These are phyloP conservation scores for Rhopilema esculentum DNA, from an alignment of 30 jellyfish, hydroid and myxozoan species.

Conservation along the genomic window DNA sequence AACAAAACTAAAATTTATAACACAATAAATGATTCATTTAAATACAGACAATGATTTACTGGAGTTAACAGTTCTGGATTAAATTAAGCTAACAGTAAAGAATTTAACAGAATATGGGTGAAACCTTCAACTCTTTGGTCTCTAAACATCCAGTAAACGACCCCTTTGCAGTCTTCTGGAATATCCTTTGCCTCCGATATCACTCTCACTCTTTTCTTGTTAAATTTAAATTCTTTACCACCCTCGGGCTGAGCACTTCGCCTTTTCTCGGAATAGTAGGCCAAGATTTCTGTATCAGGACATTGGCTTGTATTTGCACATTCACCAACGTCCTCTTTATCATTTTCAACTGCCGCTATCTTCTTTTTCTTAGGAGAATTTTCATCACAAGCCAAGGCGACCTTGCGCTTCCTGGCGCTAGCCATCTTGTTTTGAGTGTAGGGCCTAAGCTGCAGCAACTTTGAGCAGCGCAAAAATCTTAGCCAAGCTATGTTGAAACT, in stretches of 20 bases:
- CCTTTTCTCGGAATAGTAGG: constrained; percentile 41
- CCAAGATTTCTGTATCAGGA: not conserved
- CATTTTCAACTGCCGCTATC: not conserved
- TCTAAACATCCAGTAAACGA: constrained; percentile 80
- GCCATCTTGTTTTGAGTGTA: constrained; percentile 22
- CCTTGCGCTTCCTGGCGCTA: constrained; percentile 11
- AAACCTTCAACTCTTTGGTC: constrained; percentile 82
- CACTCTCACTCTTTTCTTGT: constrained; percentile 69
- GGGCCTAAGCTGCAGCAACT: constrained; percentile 37
- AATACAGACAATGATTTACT: too few species aligned
- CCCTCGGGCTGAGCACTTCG: constrained; percentile 26
- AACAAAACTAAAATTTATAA: too few species aligned
- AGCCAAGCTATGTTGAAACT: not conserved
- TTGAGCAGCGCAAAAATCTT: not conserved
- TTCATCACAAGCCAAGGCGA: not conserved
- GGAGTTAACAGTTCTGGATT: too few species aligned
- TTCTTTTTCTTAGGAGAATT: constrained; percentile 1
- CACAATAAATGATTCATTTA: too few species aligned
- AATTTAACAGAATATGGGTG: too few species aligned
- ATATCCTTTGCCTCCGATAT: constrained; percentile 31
- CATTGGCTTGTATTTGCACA: not conserved
- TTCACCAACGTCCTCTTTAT: not conserved
- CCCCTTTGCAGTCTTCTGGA: constrained; percentile 32
- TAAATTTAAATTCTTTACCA: constrained; percentile 67
- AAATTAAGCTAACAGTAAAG: too few species aligned